Base-by-base conservation (phyloP, 2,888 invertebrate genomes). In the Melanotus villosus region DNA sequence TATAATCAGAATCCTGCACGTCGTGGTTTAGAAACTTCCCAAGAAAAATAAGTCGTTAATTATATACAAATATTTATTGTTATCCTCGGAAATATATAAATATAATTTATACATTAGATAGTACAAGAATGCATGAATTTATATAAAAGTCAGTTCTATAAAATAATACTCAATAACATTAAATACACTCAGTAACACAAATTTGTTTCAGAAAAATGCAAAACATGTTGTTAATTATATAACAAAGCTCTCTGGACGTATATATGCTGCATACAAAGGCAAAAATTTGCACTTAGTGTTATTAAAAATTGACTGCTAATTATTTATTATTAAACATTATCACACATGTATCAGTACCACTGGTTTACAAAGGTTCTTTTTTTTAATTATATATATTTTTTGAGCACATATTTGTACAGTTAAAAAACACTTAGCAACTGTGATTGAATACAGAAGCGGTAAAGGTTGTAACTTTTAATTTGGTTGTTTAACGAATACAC, bases 71-170 rank as follows among this genome's bases (percentile, higher is more conserved):
- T 58, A 38, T 65, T 65, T 58, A 47, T 50, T 32, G 41, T 26
- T 26, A 26, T 26, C 7, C 3, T 26, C 32, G 32, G 59, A 66
- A 66, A 66, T 66, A 66, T 66, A 66, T 54, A 66, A 66, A 65
- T 65, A 65, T 65, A 65, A 26, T 65, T 58, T 57, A 65, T 65
- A 65, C 65, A 65, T 38, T 57, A 14, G 57, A 65, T 58, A 34
- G 12, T 65, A 65, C 65, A 65, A 23, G 47, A 57, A 57, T 38
- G 54, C 45, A 57, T 14, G 34, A 45, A 14, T 50, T 65, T 47
- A 65, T n/a, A n/a, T 65, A 65, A 65, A 65, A 57, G 32, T 52
- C 18, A 32, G 16, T 38, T 56, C 16, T 12, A 52, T 52, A 52
- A 52, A 52, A 56, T 38, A 56, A 26, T 14, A 19, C 14, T 23